A percentile compares a stretch with the other conserved stretches of the same genome.
phyloP scores from a whole-genome alignment of 2,797 vertebrate species.

The Loriculus beryllinus region DNA sequence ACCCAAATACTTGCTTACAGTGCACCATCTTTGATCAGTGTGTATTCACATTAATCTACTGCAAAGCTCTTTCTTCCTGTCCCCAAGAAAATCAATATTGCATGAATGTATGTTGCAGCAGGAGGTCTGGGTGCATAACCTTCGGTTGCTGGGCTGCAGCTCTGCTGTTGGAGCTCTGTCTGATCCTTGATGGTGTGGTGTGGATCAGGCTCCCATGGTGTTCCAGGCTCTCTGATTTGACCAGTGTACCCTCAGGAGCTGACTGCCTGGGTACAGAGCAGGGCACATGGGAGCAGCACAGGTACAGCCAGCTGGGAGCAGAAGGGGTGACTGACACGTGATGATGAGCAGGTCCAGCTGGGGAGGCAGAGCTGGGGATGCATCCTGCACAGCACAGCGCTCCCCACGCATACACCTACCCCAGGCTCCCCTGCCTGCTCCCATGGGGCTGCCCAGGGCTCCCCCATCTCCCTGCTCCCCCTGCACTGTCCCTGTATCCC shows the following conservation, averaged over 20 bases:
- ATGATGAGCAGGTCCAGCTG: neutral
- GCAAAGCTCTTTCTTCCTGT: constrained; percentile 35
- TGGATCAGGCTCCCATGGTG: rapidly evolving
- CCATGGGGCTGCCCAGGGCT: neutral
- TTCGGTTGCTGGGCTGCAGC: neutral
- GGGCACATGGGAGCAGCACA: rapidly evolving
- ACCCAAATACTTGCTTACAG: constrained; percentile 30
- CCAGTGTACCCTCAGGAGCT: neutral
- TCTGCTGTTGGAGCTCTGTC: neutral
- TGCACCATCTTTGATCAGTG: constrained; percentile 48
- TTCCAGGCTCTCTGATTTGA: neutral
- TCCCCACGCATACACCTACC: rapidly evolving
- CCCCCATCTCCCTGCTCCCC: neutral
- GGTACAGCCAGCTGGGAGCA: neutral
- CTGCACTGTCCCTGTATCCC: neutral
- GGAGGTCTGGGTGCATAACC: neutral
- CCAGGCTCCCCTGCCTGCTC: neutral
- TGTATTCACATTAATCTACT: constrained; percentile 1
- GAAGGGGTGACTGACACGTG: neutral
- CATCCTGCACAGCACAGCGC: neutral
- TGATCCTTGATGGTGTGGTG: neutral
- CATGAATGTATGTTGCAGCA: neutral
- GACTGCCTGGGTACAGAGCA: neutral
- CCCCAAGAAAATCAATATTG: constrained; percentile 51
- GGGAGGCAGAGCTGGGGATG: neutral